Base-by-base conservation (phyloP, 1,140 invertebrate genomes). In the Aphaenogaster floridana region DNA sequence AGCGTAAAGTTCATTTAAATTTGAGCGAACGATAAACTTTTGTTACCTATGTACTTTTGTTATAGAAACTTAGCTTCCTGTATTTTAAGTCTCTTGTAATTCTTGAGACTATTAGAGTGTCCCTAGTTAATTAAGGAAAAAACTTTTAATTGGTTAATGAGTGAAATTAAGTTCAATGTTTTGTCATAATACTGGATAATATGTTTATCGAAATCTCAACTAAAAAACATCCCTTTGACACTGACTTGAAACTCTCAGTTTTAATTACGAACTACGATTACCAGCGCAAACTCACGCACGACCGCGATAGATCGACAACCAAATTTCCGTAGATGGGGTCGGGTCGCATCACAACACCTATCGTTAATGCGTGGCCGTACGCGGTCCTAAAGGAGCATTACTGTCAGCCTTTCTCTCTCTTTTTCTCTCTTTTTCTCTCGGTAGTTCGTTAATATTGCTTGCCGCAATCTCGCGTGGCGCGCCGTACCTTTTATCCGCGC, bases 361-460 rank as follows among this genome's bases (percentile, higher is more conserved):
- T 50, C 61, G 85, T 81, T 86, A 86, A 86, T 66, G 48, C 59
- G 34, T 50, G 74, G 13, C 74, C 36, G 5, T 68, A 15, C 42
- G 52, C 21, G 83, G 39, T 79, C 74, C 63, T 86, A 86, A 86
- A 80, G 77, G 64, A 79, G 50, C 86, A 87, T 87, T 87, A 87
- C 68, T 79, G 86, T 87, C 86, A 83, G 59, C 50, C 85, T 21
- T 48, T 72, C 39, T n/a, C 2, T 68, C 57, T 42, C 54, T 79
- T 6, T 28, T 4, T 59, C 57, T 69, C 42, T 69, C 66, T 69
- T 42, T 69, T 15, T 50, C 42, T 34, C 78, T 36, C 42, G 66
- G 36, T 69, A 59, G 68, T 84, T 87, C 86, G 86, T 87, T 87
- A 87, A 87, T 87, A 87, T 84, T 87, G 76, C 86, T 87, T 57